Conservation (phyloP, 1,140 invertebrate genomes). For the Chironomus tepperi region DNA sequence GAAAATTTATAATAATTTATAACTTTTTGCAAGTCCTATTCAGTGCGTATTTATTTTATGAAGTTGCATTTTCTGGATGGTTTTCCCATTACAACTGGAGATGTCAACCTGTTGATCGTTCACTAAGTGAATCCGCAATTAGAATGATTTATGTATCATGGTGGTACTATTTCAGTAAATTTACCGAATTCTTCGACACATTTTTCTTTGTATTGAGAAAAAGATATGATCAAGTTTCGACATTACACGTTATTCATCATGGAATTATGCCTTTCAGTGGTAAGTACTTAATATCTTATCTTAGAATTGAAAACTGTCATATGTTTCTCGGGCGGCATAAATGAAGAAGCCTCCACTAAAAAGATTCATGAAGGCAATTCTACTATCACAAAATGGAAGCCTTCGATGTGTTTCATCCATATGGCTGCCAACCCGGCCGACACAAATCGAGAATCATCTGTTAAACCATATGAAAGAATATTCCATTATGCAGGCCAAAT, state of each 20-base stretch:
- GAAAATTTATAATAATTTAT: slow-evolving; percentile 70
- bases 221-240: slow-evolving; percentile 69
- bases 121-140: slow-evolving; percentile 60
- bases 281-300: background rate
- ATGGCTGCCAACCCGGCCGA: too few species aligned
- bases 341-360: too few species aligned
- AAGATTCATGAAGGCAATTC: too few species aligned
- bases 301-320: too few species aligned
- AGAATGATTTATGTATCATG: slow-evolving; percentile 68
- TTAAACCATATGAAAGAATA: too few species aligned
- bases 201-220: slow-evolving; percentile 69
- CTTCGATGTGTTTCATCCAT: too few species aligned
- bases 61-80: slow-evolving; percentile 59
- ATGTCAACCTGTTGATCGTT: slow-evolving; percentile 86
- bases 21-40: slow-evolving; percentile 81
- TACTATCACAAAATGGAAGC: too few species aligned
- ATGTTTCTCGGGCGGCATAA: too few species aligned
- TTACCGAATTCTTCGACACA: slow-evolving; percentile 70
- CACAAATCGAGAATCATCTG: too few species aligned
- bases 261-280: slow-evolving; percentile 65
- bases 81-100: slow-evolving; percentile 67
- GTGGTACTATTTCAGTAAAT: slow-evolving; percentile 79
- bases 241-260: slow-evolving; percentile 79
- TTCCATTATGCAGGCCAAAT: too few species aligned
- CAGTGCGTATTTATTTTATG: slow-evolving; percentile 72